Conservation (phyloP, 2,888 invertebrate species). For the Andrena bucephala region DNA sequence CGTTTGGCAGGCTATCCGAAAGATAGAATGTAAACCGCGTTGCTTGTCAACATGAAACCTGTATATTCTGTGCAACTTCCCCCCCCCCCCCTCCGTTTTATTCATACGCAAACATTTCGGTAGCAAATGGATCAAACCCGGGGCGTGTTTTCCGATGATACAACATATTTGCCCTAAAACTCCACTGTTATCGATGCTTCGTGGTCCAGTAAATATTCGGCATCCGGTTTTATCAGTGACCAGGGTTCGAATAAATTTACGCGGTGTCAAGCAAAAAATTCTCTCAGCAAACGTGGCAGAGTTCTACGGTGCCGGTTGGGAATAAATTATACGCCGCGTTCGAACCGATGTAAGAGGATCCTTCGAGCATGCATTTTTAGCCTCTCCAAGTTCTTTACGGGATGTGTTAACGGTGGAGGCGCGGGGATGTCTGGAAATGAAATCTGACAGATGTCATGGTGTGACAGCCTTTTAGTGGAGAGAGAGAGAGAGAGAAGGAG, state of each 20-base stretch:
- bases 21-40: constrained; percentile 27
- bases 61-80: constrained; percentile 15
- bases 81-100: not conserved
- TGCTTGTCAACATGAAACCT: not conserved
- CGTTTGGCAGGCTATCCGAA: constrained; percentile 34
- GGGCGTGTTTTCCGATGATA: constrained; percentile 21
- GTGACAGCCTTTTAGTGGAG: constrained; percentile 35
- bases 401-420: not conserved
- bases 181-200: not conserved
- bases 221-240: not conserved
- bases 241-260: not conserved
- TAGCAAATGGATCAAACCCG: constrained; percentile 20
- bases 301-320: not conserved
- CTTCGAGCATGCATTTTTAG: not conserved
- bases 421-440: constrained; percentile 33
- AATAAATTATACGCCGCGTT: not conserved
- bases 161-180: constrained; percentile 13
- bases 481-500: not conserved
- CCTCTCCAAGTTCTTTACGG: not conserved
- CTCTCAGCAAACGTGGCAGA: not conserved
- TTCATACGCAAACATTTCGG: constrained; percentile 12
- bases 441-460: constrained; percentile 53
- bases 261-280: not conserved
- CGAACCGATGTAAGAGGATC: not conserved
- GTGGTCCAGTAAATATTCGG: constrained; percentile 6